Evolutionary conservation across 2,113 vertebrate species (phyloP).

Genomic region (Heliornis fulica): DNA sequence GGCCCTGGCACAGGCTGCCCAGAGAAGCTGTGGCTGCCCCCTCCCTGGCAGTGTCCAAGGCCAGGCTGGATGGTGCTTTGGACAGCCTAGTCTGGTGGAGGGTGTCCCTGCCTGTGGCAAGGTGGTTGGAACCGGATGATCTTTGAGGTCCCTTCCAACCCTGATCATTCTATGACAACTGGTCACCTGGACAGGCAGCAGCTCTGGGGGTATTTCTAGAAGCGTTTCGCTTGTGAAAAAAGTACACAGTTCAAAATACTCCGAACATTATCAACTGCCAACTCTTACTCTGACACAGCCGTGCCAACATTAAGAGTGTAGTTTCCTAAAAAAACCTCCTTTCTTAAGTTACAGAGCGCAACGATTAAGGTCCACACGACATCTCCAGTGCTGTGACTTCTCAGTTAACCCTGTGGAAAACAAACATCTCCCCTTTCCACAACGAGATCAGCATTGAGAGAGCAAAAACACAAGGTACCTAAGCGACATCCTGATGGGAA

Average conservation of each 20-base stretch:
- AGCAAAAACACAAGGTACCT: neutral
- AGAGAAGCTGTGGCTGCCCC: no score
- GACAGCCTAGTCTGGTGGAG: no score
- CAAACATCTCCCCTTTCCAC: neutral
- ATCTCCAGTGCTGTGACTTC: neutral
- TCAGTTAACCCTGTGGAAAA: neutral
- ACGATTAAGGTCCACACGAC: neutral
- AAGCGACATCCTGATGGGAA: constrained; percentile 65
- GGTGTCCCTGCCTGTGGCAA: no score
- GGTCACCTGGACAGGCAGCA: neutral
- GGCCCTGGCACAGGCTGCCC: no score
- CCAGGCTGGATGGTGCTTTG: no score
- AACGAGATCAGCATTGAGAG: neutral
- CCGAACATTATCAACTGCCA: neutral
- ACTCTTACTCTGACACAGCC: neutral
- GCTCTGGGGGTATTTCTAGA: neutral
- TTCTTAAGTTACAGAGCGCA: constrained; percentile 26
- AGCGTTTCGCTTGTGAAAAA: neutral
- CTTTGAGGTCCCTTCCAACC: no score
- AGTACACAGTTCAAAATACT: neutral
- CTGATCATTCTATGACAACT: no score
- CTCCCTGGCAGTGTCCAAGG: no score
- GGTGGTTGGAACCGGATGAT: no score
- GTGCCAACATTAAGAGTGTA: neutral
- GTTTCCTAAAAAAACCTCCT: neutral